These are phyloP conservation scores for Thamnaconus septentrionalis DNA, from an alignment of 2,113 vertebrate genomes.

Conservation along the genomic window DNA sequence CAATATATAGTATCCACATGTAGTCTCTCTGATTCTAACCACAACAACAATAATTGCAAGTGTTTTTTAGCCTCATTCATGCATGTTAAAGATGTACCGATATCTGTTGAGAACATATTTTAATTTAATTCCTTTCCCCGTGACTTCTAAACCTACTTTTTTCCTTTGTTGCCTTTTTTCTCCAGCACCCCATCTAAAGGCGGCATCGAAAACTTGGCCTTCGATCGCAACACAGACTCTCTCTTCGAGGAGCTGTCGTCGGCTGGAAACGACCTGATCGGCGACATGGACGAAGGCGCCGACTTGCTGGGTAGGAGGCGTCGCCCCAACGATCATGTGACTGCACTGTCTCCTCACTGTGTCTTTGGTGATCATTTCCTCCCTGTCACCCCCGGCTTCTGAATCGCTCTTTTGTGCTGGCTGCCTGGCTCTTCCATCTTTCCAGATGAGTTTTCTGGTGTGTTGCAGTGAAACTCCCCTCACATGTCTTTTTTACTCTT, in stretches of 20 bases:
- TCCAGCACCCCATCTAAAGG: constrained; percentile 93
- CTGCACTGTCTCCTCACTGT: not conserved
- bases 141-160: too few relatives aligned
- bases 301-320: constrained; percentile 89
- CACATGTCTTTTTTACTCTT: not conserved
- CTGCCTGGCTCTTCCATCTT: constrained; percentile 54
- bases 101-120: not conserved
- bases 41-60: too few relatives aligned
- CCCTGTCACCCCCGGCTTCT: not conserved
- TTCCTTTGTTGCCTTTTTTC: not conserved
- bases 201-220: constrained; percentile 88
- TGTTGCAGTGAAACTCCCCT: constrained; percentile 76
- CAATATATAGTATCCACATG: too few relatives aligned
- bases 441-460: constrained; percentile 95
- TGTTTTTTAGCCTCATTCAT: too few relatives aligned
- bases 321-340: not conserved
- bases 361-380: not conserved
- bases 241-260: constrained; percentile 97
- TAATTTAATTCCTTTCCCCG: not conserved
- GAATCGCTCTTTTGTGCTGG: constrained; percentile 17
- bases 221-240: constrained; percentile 96
- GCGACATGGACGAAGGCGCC: constrained; percentile 95
- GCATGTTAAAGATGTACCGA: too few relatives aligned
- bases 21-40: too few relatives aligned
- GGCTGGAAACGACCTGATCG: constrained; percentile 92